phyloP scores from a whole-genome alignment of 2,113 vertebrate genomes.

The Myrmecobius fasciatus region DNA sequence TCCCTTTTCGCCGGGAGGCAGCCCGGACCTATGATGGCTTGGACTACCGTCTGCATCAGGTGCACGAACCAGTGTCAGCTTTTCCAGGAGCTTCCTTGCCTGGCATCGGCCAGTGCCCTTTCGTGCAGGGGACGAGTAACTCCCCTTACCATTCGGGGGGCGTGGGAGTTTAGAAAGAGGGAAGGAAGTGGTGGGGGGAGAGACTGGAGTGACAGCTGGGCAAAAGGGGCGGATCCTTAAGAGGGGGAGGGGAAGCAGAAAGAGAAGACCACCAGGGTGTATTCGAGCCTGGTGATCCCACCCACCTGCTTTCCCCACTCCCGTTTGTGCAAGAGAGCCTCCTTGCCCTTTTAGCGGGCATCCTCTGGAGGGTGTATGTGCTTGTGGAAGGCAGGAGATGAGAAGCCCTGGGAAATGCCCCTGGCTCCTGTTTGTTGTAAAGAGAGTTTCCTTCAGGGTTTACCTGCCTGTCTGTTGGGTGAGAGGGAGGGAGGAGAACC shows the following conservation, averaged over 20 bases:
- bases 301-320: neutral
- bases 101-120: no score
- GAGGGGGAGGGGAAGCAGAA: neutral
- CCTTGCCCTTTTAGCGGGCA: conserved; percentile 63
- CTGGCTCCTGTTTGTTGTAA: conserved; percentile 53
- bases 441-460: conserved; percentile 22
- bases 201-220: no score
- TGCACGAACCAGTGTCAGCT: no score
- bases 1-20: no score
- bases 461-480: neutral
- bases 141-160: neutral
- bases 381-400: neutral
- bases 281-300: neutral
- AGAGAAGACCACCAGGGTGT: neutral
- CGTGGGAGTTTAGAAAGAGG: neutral
- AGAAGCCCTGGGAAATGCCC: neutral
- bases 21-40: no score
- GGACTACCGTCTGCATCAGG: no score
- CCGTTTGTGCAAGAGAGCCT: neutral
- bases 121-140: no score
- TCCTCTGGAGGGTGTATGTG: conserved; percentile 46
- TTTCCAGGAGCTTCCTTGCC: no score
- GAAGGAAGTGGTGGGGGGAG: neutral
- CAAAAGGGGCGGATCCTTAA: no score
- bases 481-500: conserved; percentile 26